phyloP scores from a whole-genome alignment of 2,797 vertebrate species.

The Syngnathus acus region DNA sequence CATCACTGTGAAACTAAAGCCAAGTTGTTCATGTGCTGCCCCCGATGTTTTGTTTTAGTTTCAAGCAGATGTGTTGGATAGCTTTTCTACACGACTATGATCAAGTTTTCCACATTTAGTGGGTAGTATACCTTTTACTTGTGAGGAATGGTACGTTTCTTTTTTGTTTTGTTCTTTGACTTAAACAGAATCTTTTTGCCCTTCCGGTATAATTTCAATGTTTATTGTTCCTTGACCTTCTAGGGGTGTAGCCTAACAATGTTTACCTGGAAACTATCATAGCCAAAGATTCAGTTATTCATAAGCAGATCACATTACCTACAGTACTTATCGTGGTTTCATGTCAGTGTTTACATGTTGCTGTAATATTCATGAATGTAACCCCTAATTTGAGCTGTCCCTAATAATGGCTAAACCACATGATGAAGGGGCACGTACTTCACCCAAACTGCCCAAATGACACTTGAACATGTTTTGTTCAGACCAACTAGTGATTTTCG shows the following conservation, averaged over 20 bases:
- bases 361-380: conserved; percentile 56
- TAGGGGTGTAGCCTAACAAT: conserved; percentile 26
- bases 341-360: conserved; percentile 20
- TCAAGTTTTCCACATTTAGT: conserved; percentile 1
- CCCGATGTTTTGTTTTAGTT: conserved; percentile 12
- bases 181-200: neutral
- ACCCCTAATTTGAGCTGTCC: conserved; percentile 16
- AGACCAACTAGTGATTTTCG: conserved; percentile 25
- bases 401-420: conserved; percentile 39
- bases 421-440: conserved; percentile 46
- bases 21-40: conserved; percentile 32
- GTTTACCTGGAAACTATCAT: conserved; percentile 24
- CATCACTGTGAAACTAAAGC: conserved; percentile 33
- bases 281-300: conserved; percentile 5
- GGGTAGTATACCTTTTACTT: neutral
- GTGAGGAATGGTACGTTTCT: too few relatives aligned
- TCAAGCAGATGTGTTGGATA: conserved; percentile 6
- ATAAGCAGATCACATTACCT: conserved; percentile 14
- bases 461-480: conserved; percentile 22
- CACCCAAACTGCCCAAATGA: conserved; percentile 25
- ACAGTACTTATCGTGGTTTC: conserved; percentile 13
- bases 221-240: conserved; percentile 5
- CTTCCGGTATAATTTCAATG: neutral
- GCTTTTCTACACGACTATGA: conserved; percentile 6
- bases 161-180: neutral